Base-by-base conservation (phyloP, 2,113 vertebrate species). In the Poecile atricapillus region DNA sequence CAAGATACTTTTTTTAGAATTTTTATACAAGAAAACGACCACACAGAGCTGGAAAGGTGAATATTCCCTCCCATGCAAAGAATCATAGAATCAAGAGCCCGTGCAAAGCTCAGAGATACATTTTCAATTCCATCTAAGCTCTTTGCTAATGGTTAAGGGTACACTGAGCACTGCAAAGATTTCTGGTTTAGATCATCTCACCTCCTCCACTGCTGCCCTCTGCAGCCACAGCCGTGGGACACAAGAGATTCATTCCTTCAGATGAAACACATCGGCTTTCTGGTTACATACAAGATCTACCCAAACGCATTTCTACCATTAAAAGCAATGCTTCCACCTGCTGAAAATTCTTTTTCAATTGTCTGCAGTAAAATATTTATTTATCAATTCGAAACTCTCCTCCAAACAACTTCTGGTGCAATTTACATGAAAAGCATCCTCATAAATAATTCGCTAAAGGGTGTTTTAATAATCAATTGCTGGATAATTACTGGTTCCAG, bases 401-500 rank as follows among this genome's bases (percentile, higher is more conserved):
- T 49, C 78, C 8, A 3, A 91, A 86, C 67, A 94, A 80, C 35
- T 88, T 92, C n/a, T 74, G 64, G 35, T 68, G 23, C 13, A 33
- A 93, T 90, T 75, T 83, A 83, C 37, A 35, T 71, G 56, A 68
- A 89, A 89, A 92, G 23, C 21, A 58, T 63, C 37, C 49, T 83
- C 79, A 90, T 83, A 89, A 90, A 91, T 94, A 87, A 90, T 87
- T 95, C 39, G n/a, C 71, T 69, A 90, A 88, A 91, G 56, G 39
- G 28, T 71, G 31, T 84, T 96, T 92, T 92, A 87, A 91, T 86
- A 94, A 95, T 83, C 50, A 86, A n/a, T 81, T 90, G 33, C 60
- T 74, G 75, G 68, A 71, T 83, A 95, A 94, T 95, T 94, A 95
- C 71, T 93, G 59, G 75, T 90, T 95, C 87, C 88, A 88, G 65